Base-by-base conservation (phyloP, 2,888 invertebrate species). In the Eupithecia insigniata region DNA sequence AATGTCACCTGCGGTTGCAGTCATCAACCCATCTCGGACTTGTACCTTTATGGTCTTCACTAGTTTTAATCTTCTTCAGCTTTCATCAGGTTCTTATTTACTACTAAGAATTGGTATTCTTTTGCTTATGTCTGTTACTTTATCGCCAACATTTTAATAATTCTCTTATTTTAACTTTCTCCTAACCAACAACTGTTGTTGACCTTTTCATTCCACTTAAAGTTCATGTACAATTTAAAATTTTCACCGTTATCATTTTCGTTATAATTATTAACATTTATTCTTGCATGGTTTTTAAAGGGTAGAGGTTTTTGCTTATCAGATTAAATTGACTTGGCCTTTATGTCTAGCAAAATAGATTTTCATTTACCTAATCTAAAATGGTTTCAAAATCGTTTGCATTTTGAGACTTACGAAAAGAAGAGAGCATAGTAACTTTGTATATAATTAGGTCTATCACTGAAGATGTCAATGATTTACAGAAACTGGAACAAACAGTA, bases 401-500 rank as follows among this genome's bases (percentile, higher is more conserved):
- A 22, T 51, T 22, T 46, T 46, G n/a, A 22, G 3, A 55, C 3
- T 55, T 10, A 12, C 4, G 26, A 26, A 55, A 26, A 55, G 5
- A 55, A 12, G 4, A 55, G n/a, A 46, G 10, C 10, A n/a, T n/a
- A 46, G n/a, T 8, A 60, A 16, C 10, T 61, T 61, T 32, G 22
- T 2, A 30, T 34, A n/a, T 62, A 18, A 32, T 61, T 32, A 61
- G 8, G 6, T 62, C 1, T n/a, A 4, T 32, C 22, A 34, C 16
- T 34, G 5, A 62, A 62, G 10, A 62, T 34, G 32, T 61, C 8
- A 34, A 62, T 34, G 12, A 0, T 62, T 62, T 30, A 22, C 70
- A 97, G 96, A 97, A 97, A 96, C 92, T 98, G 79, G 98, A 98
- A 91, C 98, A 98, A 90, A 98, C 98, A 0, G 98, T 98, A 26